Evolutionary conservation across 92 coral and sea anemone genomes (phyloP).

Genomic region (Paramuricea clavata): DNA sequence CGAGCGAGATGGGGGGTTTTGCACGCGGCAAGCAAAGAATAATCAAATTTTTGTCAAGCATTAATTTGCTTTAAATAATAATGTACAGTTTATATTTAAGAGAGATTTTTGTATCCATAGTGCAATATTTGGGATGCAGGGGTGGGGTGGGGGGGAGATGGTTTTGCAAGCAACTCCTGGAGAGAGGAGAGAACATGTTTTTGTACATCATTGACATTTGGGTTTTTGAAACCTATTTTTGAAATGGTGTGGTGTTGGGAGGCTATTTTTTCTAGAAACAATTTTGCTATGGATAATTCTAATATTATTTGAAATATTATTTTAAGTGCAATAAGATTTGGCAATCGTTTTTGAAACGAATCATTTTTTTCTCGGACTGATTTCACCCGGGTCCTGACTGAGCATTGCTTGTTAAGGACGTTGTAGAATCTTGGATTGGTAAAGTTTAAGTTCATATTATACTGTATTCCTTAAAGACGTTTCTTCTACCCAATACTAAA

Average conservation of each 20-base stretch:
- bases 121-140: not conserved
- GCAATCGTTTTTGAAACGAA: slow-evolving; percentile 20
- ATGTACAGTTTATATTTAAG: slow-evolving; percentile 59
- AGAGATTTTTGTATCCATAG: slow-evolving; percentile 1
- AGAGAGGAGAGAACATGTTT: not conserved
- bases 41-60: not conserved
- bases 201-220: not conserved
- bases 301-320: slow-evolving; percentile 24
- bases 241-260: not conserved
- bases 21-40: not conserved
- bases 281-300: slow-evolving; percentile 32
- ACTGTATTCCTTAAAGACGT: too few relatives aligned
- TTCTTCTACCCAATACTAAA: too few relatives aligned
- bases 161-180: not conserved
- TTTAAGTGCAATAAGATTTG: slow-evolving; percentile 18
- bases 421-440: too few relatives aligned
- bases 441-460: too few relatives aligned
- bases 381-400: not conserved
- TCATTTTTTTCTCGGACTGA: not conserved
- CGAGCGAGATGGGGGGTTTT: not conserved
- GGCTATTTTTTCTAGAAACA: slow-evolving; percentile 27
- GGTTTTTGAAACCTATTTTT: slow-evolving; percentile 3
- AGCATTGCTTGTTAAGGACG: too few relatives aligned
- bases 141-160: not conserved
- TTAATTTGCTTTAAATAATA: slow-evolving; percentile 7